phyloP scores from a whole-genome alignment of 2,113 vertebrate species.

The Elanus axillaris region DNA sequence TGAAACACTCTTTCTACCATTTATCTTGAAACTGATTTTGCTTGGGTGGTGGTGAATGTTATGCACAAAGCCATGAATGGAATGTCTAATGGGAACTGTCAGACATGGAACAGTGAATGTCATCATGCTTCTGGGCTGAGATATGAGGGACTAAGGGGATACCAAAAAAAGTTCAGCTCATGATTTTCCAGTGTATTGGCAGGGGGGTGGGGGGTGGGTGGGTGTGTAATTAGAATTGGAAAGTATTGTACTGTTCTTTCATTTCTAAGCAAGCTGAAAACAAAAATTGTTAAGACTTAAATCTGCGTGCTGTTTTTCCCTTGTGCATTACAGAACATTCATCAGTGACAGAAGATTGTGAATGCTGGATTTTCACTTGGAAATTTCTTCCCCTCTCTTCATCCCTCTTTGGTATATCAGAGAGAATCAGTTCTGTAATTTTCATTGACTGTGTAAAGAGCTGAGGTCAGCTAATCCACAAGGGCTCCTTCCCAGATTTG shows the following conservation, averaged over 20 bases:
- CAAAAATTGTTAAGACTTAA: neutral
- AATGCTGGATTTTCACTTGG: constrained; percentile 15
- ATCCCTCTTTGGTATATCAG: neutral
- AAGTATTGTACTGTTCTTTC: neutral
- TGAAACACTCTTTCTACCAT: constrained; percentile 9
- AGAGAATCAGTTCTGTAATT: constrained; percentile 43
- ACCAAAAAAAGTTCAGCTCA: neutral
- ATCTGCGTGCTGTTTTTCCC: neutral
- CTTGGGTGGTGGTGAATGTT: neutral
- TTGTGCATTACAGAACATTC: neutral
- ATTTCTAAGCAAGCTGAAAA: neutral
- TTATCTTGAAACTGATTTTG: constrained; percentile 33
- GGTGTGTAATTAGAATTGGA: neutral
- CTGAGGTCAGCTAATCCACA: constrained; percentile 50
- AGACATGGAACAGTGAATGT: neutral
- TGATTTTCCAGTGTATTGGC: neutral
- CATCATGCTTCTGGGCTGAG: neutral
- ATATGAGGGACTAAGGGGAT: neutral
- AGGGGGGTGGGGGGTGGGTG: rapidly evolving
- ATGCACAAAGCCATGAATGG: neutral
- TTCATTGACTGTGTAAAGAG: constrained; percentile 47
- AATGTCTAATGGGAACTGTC: neutral
- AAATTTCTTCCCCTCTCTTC: neutral
- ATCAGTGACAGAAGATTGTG: neutral
- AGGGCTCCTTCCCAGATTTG: constrained; percentile 32